phyloP scores from a whole-genome alignment of 2,797 vertebrate genomes.

The Sphaeramia orbicularis region DNA sequence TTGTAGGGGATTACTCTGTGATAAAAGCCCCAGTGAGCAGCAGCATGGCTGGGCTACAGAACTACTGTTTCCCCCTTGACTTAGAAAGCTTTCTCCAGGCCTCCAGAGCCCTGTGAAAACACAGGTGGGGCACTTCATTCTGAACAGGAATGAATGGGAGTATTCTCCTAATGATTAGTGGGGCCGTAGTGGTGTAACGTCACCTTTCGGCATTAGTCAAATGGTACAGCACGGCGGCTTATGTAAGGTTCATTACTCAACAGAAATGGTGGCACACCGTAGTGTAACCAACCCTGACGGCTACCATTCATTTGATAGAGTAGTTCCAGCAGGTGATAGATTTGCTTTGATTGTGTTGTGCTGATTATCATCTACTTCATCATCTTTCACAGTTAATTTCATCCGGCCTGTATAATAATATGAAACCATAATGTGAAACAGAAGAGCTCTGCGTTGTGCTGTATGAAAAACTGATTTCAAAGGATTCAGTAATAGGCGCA shows the following conservation, averaged over 20 bases:
- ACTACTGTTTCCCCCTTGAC: constrained; percentile 80
- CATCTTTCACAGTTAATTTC: constrained; percentile 13
- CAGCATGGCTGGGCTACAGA: constrained; percentile 69
- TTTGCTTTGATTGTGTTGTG: constrained; percentile 19
- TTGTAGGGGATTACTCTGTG: constrained; percentile 87
- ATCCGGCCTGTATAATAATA: constrained; percentile 4
- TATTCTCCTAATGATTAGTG: constrained; percentile 68
- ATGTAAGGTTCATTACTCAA: constrained; percentile 74
- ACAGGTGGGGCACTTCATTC: constrained; percentile 75
- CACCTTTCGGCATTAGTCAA: constrained; percentile 71
- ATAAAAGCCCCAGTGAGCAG: constrained; percentile 86
- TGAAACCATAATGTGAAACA: constrained; percentile 5
- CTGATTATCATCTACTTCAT: constrained; percentile 11
- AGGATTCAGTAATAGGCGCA: constrained; percentile 13
- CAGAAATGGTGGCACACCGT: constrained; percentile 37
- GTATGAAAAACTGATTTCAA: constrained; percentile 20
- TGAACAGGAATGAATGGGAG: constrained; percentile 72
- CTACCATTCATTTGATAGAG: constrained; percentile 31
- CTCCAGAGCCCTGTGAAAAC: constrained; percentile 71
- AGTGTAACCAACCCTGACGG: constrained; percentile 28
- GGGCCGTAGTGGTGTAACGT: constrained; percentile 63
- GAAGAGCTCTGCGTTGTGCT: neutral
- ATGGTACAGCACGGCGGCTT: constrained; percentile 50
- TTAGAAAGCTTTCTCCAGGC: constrained; percentile 75
- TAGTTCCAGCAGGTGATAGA: neutral